Evolutionary conservation across 2,888 invertebrate genomes (phyloP).

Genomic region (Scaptomyza tumidula): DNA sequence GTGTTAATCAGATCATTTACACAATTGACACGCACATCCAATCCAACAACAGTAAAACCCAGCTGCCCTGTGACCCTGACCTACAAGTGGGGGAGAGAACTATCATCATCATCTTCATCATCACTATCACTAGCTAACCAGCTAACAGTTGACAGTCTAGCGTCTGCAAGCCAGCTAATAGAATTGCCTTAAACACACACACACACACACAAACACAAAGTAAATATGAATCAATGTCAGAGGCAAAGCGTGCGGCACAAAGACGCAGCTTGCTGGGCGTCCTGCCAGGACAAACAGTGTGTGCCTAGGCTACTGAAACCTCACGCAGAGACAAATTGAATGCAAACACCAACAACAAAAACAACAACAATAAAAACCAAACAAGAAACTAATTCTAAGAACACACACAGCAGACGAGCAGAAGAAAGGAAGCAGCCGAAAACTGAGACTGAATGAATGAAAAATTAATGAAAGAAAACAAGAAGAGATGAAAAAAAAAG

Average conservation of each 20-base stretch:
- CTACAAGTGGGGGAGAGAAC: conserved; percentile 48
- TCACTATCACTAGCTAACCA: conserved; percentile 6
- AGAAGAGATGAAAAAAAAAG: conserved; percentile 7
- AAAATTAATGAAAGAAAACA: conserved; percentile 28
- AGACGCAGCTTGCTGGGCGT: conserved; percentile 75
- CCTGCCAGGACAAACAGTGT: conserved; percentile 63
- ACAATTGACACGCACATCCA: conserved; percentile 64
- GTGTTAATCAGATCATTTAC: conserved; percentile 72
- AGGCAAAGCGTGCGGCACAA: conserved; percentile 76
- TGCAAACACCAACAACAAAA: conserved; percentile 64
- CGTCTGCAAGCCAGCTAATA: conserved; percentile 41
- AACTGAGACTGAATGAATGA: conserved; percentile 60
- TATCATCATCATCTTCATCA: conserved; percentile 11
- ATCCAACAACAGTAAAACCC: not conserved
- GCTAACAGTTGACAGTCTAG: conserved; percentile 11
- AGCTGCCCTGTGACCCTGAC: conserved; percentile 40
- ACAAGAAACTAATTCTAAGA: conserved; percentile 69
- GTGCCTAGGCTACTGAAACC: conserved; percentile 62
- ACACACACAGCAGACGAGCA: conserved; percentile 45
- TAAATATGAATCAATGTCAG: conserved; percentile 83
- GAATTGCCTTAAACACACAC: conserved; percentile 30
- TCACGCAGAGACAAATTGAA: conserved; percentile 77
- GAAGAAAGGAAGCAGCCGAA: conserved; percentile 39
- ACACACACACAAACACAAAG: conserved; percentile 10
- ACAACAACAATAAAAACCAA: conserved; percentile 11